Base-by-base conservation (phyloP, 2,113 vertebrate genomes). In the Heliornis fulica region DNA sequence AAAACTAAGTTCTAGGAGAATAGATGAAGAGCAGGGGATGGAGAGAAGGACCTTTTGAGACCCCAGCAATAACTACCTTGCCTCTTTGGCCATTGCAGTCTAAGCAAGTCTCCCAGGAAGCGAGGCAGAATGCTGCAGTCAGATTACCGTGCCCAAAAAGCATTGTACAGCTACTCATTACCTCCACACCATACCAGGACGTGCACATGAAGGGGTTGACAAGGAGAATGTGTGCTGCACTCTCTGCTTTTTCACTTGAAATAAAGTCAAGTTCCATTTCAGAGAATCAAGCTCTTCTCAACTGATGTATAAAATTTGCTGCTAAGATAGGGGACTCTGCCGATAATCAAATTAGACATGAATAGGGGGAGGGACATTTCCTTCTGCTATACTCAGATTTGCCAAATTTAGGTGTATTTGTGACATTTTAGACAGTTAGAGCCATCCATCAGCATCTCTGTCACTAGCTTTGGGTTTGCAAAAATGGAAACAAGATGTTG, bases 401-500 rank as follows among this genome's bases (percentile, higher is more conserved):
- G 40, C 78, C 93, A 94, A 83, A 75, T 95, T 83, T 88, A 93
- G 90, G 91, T 89, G 61, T 74, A 80, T 87, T 91, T 81, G n/a
- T 97, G 96, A 95, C 92, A 94, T 96, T 96, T 96, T 61, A 94
- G 89, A 95, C 93, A 91, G 94, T 90, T 79, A 86, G 48, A 76
- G 87, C 78, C 78, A 93, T 93, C 94, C 83, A 72, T 91, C 87
- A 96, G 80, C 90, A 86, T 63, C 92, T 93, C 94, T 97, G 94
- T 96, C 96, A 95, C 95, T 50, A 69, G 59, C 54, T 76, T 66
- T 70, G 76, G 92, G 65, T 38, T 81, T 85, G 79, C 48, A 95
- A 97, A 78, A 93, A 79, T 87, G 74, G 93, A 91, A 97, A 91
- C 94, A 90, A 94, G 96, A 95, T 86, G 80, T 95, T 95, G 92